Evolutionary conservation across 1,140 invertebrate species (phyloP).

Genomic region (Hylaeus volcanicus): DNA sequence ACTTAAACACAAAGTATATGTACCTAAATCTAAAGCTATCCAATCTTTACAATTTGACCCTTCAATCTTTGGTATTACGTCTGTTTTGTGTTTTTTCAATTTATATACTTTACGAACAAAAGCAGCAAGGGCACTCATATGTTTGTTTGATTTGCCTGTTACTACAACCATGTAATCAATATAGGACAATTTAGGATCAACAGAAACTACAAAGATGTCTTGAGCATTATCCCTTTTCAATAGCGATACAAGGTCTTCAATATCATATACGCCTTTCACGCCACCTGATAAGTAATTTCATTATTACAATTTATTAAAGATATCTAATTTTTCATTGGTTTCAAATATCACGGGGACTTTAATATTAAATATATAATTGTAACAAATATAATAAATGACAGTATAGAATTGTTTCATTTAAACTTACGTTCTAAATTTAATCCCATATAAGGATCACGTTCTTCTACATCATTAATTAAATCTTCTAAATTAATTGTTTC

Average conservation of each 20-base stretch:
- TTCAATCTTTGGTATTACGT: slow-evolving; percentile 88
- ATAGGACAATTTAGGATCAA: slow-evolving; percentile 89
- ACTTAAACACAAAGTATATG: slow-evolving; percentile 25
- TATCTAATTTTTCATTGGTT: neutral
- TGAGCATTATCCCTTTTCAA: slow-evolving; percentile 88
- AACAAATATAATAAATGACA: slow-evolving; percentile 10
- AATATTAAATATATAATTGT: slow-evolving; percentile 2
- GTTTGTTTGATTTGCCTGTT: slow-evolving; percentile 86
- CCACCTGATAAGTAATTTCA: slow-evolving; percentile 84
- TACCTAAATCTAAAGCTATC: slow-evolving; percentile 95
- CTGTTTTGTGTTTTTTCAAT: slow-evolving; percentile 84
- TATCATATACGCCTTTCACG: slow-evolving; percentile 89
- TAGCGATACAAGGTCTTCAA: slow-evolving; percentile 91
- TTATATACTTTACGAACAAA: slow-evolving; percentile 91
- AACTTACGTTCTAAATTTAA: slow-evolving; percentile 81
- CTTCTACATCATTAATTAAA: slow-evolving; percentile 71
- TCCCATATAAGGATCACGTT: slow-evolving; percentile 75
- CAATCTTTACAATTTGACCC: slow-evolving; percentile 89
- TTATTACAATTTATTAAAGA: slow-evolving; percentile 26
- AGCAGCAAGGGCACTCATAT: slow-evolving; percentile 88
- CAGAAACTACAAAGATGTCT: slow-evolving; percentile 90
- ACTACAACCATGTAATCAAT: slow-evolving; percentile 91
- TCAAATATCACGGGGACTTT: neutral
- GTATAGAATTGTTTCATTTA: slow-evolving; percentile 47
- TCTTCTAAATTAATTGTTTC: slow-evolving; percentile 76